These are phyloP conservation scores for Erythrocercus mccallii DNA, from an alignment of 2,113 vertebrate species.

Conservation along the genomic window DNA sequence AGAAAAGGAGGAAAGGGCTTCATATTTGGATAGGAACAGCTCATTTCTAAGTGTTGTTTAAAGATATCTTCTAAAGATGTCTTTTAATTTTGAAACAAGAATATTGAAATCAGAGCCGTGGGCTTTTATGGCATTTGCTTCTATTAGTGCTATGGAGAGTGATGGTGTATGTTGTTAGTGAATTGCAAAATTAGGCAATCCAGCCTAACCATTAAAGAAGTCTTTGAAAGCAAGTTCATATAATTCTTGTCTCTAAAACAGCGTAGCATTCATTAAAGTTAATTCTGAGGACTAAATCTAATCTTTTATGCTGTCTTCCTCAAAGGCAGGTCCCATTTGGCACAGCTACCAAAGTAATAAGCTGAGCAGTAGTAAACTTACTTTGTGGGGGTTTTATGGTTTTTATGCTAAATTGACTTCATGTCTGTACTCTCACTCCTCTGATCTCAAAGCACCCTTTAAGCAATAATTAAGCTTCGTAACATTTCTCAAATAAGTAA, in stretches of 20 bases:
- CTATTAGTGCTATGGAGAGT: not conserved
- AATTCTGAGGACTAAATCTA: not conserved
- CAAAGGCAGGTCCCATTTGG: not conserved
- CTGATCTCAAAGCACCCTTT: not conserved
- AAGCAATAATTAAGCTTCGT: not conserved
- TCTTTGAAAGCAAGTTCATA: not conserved
- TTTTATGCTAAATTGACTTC: not conserved
- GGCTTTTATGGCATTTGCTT: not conserved
- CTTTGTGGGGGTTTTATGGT: not conserved
- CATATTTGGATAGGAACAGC: not conserved
- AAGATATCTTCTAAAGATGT: not conserved
- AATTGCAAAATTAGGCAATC: not conserved
- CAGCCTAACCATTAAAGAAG: not conserved
- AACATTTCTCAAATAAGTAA: not conserved
- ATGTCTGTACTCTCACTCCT: not conserved
- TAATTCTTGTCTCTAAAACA: not conserved
- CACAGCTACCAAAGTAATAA: constrained; percentile 2
- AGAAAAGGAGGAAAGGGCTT: not conserved
- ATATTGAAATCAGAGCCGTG: not conserved
- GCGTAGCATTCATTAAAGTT: not conserved
- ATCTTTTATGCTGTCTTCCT: not conserved
- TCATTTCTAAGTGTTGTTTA: not conserved
- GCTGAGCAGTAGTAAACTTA: not conserved
- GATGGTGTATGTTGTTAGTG: not conserved
- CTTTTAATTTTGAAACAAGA: not conserved